Evolutionary conservation across 30 jellyfish, hydroid and myxozoan species (phyloP), one percentile per base, ranked within the genome.

Genomic region (Sanderia malayensis): DNA sequence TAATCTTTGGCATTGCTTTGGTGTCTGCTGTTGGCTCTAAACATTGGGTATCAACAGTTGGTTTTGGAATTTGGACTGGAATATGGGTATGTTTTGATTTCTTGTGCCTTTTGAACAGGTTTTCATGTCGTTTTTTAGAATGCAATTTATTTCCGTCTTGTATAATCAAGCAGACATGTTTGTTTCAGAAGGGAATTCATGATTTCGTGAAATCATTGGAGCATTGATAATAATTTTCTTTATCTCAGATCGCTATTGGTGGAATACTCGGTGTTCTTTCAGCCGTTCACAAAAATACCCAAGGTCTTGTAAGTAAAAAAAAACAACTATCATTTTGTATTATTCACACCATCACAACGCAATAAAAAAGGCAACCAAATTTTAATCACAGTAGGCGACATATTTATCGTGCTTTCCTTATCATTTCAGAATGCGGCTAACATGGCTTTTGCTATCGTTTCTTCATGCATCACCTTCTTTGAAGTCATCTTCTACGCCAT

Each of bases 31-130:
- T 75, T 29, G 67, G 9, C 27, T 4, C 7, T 7, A n/a, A 29
- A 1, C 61, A 75, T 46, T 75, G 87, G 87, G 87, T 70, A 17
- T 67, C 46, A 24, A 28, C 29, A 33, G 71, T 44, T 22, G 87
- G 87, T 4, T 75, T 63, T 63, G 87, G 78, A n/a, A 60, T 75
- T 45, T 75, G 87, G 87, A 70, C 70, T 23, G 87, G 87, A 13
- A 26, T 75, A 19, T 75, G 87, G 87, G 84, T 72, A 70, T 47
- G 82, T 26, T 17, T 2, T 0, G n/a, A 21, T 11, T 15, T 26
- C 29, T n/a, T 13, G 25, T 59, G 23, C 27, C 10, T 7, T 18
- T 1, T 20, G 30, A n/a, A 17, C 28, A 18, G 15, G 1, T 58
- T 0, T 58, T 30, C 19, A 13, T 18, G 70, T 17, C 13, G 1